Evolutionary conservation across 92 coral and sea anemone species (phyloP).

Genomic region (Epizoanthus fatuus): DNA sequence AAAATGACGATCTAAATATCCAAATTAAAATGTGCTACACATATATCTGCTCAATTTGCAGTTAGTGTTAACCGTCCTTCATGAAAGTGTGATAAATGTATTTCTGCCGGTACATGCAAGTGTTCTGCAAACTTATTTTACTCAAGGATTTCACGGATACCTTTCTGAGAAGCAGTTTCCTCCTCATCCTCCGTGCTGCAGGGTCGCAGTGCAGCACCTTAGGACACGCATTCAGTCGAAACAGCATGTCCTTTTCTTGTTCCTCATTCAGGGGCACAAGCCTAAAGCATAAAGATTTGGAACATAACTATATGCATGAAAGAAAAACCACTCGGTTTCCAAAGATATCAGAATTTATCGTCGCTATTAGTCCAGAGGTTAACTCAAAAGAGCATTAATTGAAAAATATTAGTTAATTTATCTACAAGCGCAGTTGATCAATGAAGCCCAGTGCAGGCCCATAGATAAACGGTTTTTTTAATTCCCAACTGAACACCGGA

Average conservation of each 20-base stretch:
- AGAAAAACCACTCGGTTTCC: too few relatives aligned
- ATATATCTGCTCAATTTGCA: not conserved
- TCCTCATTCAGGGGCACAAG: conserved; percentile 77
- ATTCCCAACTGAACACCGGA: too few relatives aligned
- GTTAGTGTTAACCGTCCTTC: not conserved
- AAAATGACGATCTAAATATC: too few relatives aligned
- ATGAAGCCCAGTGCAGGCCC: too few relatives aligned
- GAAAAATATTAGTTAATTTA: too few relatives aligned
- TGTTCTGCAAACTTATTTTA: not conserved
- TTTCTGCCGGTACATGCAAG: not conserved
- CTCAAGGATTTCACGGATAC: conserved; percentile 8
- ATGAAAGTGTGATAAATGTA: not conserved
- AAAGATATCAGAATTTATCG: too few relatives aligned
- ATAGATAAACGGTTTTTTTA: too few relatives aligned
- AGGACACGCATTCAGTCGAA: conserved; percentile 79
- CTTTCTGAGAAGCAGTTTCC: conserved; percentile 89
- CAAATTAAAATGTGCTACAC: too few relatives aligned
- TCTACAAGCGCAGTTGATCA: too few relatives aligned
- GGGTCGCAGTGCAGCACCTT: conserved; percentile 73
- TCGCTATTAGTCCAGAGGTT: too few relatives aligned
- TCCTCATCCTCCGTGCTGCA: conserved; percentile 80
- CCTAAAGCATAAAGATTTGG: not conserved
- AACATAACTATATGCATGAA: not conserved
- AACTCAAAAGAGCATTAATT: too few relatives aligned
- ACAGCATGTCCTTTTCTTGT: conserved; percentile 83